These are phyloP conservation scores for Pocillopora meandrina DNA, from an alignment of 92 coral and sea anemone genomes.

Conservation along the genomic window DNA sequence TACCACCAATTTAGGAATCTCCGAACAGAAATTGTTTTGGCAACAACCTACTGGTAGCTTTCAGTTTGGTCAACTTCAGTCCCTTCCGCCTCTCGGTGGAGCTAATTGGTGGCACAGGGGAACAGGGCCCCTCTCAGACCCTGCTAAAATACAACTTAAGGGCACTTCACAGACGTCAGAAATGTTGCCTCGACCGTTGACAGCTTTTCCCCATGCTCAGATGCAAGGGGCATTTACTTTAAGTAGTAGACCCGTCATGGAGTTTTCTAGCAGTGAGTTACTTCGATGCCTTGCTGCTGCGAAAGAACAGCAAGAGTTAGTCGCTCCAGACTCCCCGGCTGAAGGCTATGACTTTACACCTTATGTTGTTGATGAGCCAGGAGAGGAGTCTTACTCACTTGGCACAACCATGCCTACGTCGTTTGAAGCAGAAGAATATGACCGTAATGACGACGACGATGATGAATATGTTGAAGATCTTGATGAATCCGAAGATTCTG, in stretches of 20 bases:
- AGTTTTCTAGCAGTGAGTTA: constrained; percentile 19
- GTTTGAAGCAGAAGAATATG: constrained; percentile 33
- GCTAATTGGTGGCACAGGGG: constrained; percentile 61
- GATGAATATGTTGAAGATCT: neutral
- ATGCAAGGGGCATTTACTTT: constrained; percentile 1
- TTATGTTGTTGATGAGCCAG: constrained; percentile 46
- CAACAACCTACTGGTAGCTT: constrained; percentile 62
- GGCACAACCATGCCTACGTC: constrained; percentile 15
- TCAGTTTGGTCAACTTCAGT: constrained; percentile 54
- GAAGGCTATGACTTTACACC: constrained; percentile 58
- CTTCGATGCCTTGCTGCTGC: constrained; percentile 31
- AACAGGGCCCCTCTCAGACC: constrained; percentile 35
- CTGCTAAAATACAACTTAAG: neutral
- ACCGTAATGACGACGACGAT: neutral
- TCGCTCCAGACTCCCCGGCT: constrained; percentile 5
- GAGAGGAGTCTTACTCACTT: neutral
- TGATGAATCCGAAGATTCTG: constrained; percentile 17
- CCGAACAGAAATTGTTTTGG: constrained; percentile 62
- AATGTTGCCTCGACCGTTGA: neutral
- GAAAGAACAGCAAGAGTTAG: constrained; percentile 22
- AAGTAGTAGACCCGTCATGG: neutral
- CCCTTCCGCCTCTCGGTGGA: constrained; percentile 64
- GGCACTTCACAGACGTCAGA: neutral
- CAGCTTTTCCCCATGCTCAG: neutral
- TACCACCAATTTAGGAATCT: neutral